Conservation (phyloP, 1,140 invertebrate genomes). For the Euura lappo region DNA sequence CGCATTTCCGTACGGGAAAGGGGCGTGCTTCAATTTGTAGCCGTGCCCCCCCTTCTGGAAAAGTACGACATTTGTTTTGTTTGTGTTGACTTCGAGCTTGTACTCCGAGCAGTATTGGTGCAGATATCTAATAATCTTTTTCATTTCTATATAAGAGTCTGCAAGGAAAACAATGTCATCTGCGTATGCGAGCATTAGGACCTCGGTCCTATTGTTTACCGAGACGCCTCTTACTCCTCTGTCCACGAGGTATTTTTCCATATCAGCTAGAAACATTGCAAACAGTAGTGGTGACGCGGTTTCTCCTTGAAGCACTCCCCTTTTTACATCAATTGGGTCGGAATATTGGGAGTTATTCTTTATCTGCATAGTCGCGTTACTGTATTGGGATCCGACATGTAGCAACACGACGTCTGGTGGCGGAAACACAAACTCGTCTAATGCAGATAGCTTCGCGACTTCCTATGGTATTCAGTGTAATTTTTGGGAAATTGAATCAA, state of each 20-base stretch:
- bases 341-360: background rate
- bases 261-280: conserved; percentile 20
- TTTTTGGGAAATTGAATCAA: too few relatives aligned
- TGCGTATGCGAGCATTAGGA: conserved; percentile 24
- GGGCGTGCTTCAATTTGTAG: conserved; percentile 6
- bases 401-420: too few relatives aligned
- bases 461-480: too few relatives aligned
- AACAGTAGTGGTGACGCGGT: conserved; percentile 24
- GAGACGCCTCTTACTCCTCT: conserved; percentile 18
- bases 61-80: conserved; percentile 16
- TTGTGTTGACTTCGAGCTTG: background rate
- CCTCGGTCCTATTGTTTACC: background rate
- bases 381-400: too few relatives aligned
- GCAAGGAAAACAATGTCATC: conserved; percentile 28
- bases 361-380: conserved; percentile 16
- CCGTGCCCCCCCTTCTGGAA: conserved; percentile 12
- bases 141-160: background rate
- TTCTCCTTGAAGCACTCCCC: conserved; percentile 29
- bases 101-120: background rate
- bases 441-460: too few relatives aligned
- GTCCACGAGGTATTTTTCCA: conserved; percentile 9
- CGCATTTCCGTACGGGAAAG: background rate
- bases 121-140: background rate
- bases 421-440: too few relatives aligned
- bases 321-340: conserved; percentile 10